phyloP scores from a whole-genome alignment of 2,797 vertebrate species.

The Amniataba percoides region DNA sequence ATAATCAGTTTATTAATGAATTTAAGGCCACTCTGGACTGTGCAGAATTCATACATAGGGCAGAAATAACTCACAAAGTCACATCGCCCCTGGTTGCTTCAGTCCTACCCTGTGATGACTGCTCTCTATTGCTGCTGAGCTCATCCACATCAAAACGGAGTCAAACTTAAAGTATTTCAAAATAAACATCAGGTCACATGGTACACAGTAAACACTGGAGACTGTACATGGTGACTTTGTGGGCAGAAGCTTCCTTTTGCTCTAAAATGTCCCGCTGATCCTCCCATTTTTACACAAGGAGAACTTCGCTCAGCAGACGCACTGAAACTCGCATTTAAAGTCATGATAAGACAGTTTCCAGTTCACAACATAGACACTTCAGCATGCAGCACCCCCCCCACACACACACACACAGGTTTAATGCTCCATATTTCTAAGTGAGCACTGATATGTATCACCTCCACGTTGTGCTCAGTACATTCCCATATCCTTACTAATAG shows the following conservation, averaged over 20 bases:
- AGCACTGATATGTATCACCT: slow-evolving; percentile 41
- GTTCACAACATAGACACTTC: slow-evolving; percentile 37
- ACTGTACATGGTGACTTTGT: slow-evolving; percentile 23
- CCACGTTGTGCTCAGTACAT: slow-evolving; percentile 32
- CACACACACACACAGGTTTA: too few species aligned
- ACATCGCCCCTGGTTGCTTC: slow-evolving; percentile 47
- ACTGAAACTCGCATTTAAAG: slow-evolving; percentile 13
- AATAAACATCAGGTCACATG: slow-evolving; percentile 7
- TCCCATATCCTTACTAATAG: slow-evolving; percentile 16
- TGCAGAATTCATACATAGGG: slow-evolving; percentile 74
- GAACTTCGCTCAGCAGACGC: slow-evolving; percentile 7
- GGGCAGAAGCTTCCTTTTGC: slow-evolving; percentile 10
- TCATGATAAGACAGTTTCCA: slow-evolving; percentile 37
- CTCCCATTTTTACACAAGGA: not conserved
- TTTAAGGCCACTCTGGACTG: slow-evolving; percentile 87
- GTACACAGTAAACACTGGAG: slow-evolving; percentile 1
- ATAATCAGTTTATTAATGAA: slow-evolving; percentile 82
- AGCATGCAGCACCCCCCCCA: slow-evolving; percentile 48
- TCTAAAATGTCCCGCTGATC: not conserved
- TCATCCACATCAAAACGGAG: slow-evolving; percentile 57
- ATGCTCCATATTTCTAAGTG: slow-evolving; percentile 47
- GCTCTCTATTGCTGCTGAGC: slow-evolving; percentile 39
- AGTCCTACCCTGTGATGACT: slow-evolving; percentile 48
- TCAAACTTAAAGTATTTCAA: slow-evolving; percentile 18
- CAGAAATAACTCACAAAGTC: slow-evolving; percentile 60